phyloP scores from a whole-genome alignment of 2,888 invertebrate genomes.

The Fragum fragum region DNA sequence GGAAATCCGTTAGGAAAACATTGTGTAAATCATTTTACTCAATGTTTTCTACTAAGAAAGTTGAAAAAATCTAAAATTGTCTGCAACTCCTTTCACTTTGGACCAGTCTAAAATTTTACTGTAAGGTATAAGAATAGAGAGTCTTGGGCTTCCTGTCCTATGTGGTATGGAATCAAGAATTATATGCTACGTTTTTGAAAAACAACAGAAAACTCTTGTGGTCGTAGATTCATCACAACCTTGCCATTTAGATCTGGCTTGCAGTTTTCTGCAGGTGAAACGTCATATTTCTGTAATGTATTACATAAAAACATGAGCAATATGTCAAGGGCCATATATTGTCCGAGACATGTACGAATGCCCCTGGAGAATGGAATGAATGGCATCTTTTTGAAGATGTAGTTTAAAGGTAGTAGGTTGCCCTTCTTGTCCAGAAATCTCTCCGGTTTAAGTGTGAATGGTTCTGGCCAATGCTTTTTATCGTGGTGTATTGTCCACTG shows the following conservation, averaged over 20 bases:
- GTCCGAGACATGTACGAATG: slow-evolving; percentile 69
- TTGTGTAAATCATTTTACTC: too few species aligned
- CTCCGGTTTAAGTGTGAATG: slow-evolving; percentile 68
- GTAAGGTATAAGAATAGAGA: too few species aligned
- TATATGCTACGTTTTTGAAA: too few species aligned
- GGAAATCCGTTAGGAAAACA: background rate
- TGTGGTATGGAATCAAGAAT: background rate
- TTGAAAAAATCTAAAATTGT: too few species aligned
- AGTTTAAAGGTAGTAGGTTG: slow-evolving; percentile 38
- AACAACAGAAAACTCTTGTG: slow-evolving; percentile 32
- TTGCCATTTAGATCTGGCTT: slow-evolving; percentile 52
- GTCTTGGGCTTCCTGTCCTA: background rate
- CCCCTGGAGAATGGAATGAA: slow-evolving; percentile 73
- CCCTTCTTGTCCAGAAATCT: slow-evolving; percentile 70
- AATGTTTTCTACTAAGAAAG: too few species aligned
- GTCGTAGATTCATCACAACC: slow-evolving; percentile 38
- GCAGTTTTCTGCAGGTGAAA: slow-evolving; percentile 40
- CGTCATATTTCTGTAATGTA: slow-evolving; percentile 36
- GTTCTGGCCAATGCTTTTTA: slow-evolving; percentile 68
- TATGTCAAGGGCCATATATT: slow-evolving; percentile 54
- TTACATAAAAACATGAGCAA: slow-evolving; percentile 56
- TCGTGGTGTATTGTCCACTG: slow-evolving; percentile 71
- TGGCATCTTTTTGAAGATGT: slow-evolving; percentile 54
- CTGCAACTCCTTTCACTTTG: too few species aligned
- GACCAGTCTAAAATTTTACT: too few species aligned